Base-by-base conservation (phyloP, 2,888 invertebrate genomes). In the Pollenia labialis region DNA sequence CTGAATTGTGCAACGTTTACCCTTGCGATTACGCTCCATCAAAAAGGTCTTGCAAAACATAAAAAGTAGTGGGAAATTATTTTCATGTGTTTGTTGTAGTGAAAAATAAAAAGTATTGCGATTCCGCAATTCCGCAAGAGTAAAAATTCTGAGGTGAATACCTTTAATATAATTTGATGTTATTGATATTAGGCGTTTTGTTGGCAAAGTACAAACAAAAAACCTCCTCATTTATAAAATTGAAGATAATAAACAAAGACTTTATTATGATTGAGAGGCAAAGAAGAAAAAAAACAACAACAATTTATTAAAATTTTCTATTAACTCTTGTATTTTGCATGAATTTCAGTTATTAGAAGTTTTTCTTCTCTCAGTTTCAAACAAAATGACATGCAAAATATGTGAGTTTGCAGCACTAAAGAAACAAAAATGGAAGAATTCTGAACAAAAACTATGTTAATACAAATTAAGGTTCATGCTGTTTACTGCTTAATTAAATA, bases 401-500 rank as follows among this genome's bases (percentile, higher is more conserved):
- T 32, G 32, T 69, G 50, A 10, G 42, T 71, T 18, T 56, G 50
- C 23, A 23, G 10, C 16, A 23, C 54, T n/a, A 56, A 50, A 14
- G 32, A 23, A 12, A 79, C 40, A 6, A 32, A 32, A 6, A 32
- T 32, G 32, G 6, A 32, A 32, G 6, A 32, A 6, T 4, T 68
- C 2, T 32, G n/a, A 46, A 68, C 9, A 40, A 18, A 79, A 68
- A 52, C 14, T 54, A 56, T 54, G 50, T 56, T 9, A 50, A 54
- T 46, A 32, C n/a, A 75, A 46, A 64, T 71, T 56, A 32, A 32
- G 4, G 0, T 82, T 74, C 81, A 85, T 23, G 46, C 60, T 77
- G 72, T 86, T 86, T 80, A 86, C 80, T 86, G 86, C 86, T 86
- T 83, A 86, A 86, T 86, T 86, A 86, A 86, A 86, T 71, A 52